Evolutionary conservation across 2,797 vertebrate species (phyloP), one percentile per base, ranked within the genome.

Genomic region (Sarcophilus harrisii): DNA sequence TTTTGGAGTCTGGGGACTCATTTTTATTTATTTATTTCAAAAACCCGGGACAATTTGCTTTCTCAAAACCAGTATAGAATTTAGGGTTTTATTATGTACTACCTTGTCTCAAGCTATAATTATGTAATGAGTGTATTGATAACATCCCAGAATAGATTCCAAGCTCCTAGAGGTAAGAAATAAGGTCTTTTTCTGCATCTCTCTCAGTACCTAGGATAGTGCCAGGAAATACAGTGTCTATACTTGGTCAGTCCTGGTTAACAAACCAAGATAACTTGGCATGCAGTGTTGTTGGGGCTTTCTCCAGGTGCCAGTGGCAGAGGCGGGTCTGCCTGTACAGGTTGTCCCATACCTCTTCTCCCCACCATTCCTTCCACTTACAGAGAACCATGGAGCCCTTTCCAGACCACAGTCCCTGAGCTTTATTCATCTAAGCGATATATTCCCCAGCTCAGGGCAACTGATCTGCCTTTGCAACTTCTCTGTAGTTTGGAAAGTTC

Each of bases 301-400:
- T 87, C 73, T 87, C 38, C 38, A 49, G 73, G 38, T 87, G 73
- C 73, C 38, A 87, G 73, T 87, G 73, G 27, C 9, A 49, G 73
- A 87, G 24, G 38, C 27, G n/a, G 18, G 18, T 81, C 66, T 45
- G 38, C 38, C 38, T 87, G 38, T 49, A 87, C 38, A 87, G 73
- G 38, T 73, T 38, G 66, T 28, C 57, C 27, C 54, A 24, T n/a
- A 45, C n/a, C 24, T 27, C 5, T n/a, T 27, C 8, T 57, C 12
- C 29, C 49, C 52, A 94, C 27, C 60, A 60, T 58, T 95, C 58
- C 59, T 8, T 24, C 90, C 10, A 58, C 45, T 29, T 89, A 93
- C 96, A 96, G 30, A 97, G 94, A 96, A 90, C 96, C 92, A 38
- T 14, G 21, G 73, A 87, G 93, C 95, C 95, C 14, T 97, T 96